A percentile compares a stretch with the other conserved stretches of the same genome.
Evolutionary conservation across 2,888 invertebrate species (phyloP).

Genomic region (Orgyia antiqua): DNA sequence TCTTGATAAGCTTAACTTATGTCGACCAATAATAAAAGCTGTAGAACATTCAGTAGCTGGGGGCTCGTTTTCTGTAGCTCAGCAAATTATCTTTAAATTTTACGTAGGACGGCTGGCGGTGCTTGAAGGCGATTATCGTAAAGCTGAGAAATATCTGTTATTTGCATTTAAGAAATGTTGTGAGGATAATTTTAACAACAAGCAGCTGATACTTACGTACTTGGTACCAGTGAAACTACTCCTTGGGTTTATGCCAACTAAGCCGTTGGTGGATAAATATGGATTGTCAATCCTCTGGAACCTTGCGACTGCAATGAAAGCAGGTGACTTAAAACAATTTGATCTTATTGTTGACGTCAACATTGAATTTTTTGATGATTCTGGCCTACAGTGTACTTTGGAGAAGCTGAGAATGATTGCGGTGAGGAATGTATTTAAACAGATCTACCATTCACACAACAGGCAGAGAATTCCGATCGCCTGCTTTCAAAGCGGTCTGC

Average conservation of each 20-base stretch:
- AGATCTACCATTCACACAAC: not conserved
- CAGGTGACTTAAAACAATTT: slow-evolving; percentile 1
- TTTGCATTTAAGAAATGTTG: slow-evolving; percentile 3
- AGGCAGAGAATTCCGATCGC: not conserved
- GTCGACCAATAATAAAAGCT: slow-evolving; percentile 1
- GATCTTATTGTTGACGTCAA: not conserved
- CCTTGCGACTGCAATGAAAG: not conserved
- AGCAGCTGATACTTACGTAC: slow-evolving; percentile 1
- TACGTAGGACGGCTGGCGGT: slow-evolving; percentile 4
- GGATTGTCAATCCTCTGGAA: slow-evolving; percentile 1
- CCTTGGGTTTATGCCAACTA: slow-evolving; percentile 1
- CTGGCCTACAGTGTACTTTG: slow-evolving; percentile 1
- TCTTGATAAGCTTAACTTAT: not conserved
- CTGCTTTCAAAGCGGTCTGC: slow-evolving; percentile 3
- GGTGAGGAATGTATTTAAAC: slow-evolving; percentile 2
- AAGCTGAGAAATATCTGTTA: not conserved
- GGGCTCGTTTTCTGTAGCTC: not conserved
- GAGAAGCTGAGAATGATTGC: slow-evolving; percentile 1
- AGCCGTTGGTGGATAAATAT: not conserved
- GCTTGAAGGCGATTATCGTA: slow-evolving; percentile 1
- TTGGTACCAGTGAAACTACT: slow-evolving; percentile 4
- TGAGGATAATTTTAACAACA: not conserved
- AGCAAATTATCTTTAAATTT: slow-evolving; percentile 2
- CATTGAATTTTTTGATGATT: not conserved
- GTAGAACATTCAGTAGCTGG: not conserved